Evolutionary conservation across 2,888 invertebrate genomes (phyloP).

Genomic region (Drosophila anomalipes): DNA sequence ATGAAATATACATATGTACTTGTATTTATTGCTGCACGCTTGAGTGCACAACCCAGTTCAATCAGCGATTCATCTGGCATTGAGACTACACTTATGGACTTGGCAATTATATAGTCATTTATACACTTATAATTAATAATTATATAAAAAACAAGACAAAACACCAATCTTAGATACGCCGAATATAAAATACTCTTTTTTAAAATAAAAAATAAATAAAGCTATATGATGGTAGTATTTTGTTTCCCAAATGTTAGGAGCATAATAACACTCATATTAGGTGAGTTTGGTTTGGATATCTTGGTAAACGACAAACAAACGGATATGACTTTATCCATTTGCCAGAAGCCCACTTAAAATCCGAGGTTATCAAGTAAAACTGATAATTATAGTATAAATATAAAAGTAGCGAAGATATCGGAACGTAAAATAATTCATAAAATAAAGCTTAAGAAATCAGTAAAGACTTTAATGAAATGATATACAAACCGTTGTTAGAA

Average conservation of each 20-base stretch:
- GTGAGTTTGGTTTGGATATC: background rate
- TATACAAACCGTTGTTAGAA: background rate
- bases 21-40: constrained; percentile 18
- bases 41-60: constrained; percentile 44
- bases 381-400: background rate
- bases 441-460: background rate
- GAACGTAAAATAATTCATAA: background rate
- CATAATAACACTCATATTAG: background rate
- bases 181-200: background rate
- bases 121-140: constrained; percentile 7
- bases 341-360: background rate
- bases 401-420: background rate
- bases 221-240: background rate
- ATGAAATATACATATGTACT: background rate
- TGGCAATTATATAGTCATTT: constrained; percentile 51
- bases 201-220: background rate
- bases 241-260: background rate
- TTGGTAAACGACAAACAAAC: background rate
- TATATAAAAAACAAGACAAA: constrained; percentile 8
- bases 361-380: background rate
- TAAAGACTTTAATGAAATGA: background rate
- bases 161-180: background rate
- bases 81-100: constrained; percentile 52
- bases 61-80: constrained; percentile 49
- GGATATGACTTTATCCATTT: background rate